phyloP scores from a whole-genome alignment of 1,140 invertebrate species.

The Scaptomyza hsui region DNA sequence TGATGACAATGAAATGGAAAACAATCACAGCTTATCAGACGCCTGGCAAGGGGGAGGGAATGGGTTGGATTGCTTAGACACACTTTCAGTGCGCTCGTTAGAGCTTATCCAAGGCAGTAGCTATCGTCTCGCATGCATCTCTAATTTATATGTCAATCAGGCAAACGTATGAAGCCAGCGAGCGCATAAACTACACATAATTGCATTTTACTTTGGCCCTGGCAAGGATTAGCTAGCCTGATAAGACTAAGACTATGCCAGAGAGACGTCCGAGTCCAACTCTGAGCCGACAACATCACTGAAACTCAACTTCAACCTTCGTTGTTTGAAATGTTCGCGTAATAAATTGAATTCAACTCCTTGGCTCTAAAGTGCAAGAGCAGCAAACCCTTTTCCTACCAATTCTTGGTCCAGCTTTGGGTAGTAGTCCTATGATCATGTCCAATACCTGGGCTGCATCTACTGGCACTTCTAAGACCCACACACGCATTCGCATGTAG shows the following conservation, averaged over 20 bases:
- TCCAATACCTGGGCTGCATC: constrained; percentile 43
- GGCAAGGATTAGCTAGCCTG: constrained; percentile 56
- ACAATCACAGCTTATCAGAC: constrained; percentile 68
- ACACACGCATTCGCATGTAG: constrained; percentile 53
- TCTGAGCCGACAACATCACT: constrained; percentile 11
- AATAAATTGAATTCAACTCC: constrained; percentile 80
- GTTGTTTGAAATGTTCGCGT: constrained; percentile 65
- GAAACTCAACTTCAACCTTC: constrained; percentile 73
- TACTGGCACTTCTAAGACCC: constrained; percentile 77
- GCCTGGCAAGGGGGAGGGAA: too few relatives aligned
- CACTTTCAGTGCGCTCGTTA: constrained; percentile 75
- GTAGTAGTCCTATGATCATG: constrained; percentile 36
- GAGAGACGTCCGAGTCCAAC: not conserved
- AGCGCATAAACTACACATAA: constrained; percentile 80
- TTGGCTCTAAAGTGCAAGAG: constrained; percentile 43
- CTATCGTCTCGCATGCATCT: constrained; percentile 79
- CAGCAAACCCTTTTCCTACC: constrained; percentile 32
- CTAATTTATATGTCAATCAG: constrained; percentile 81
- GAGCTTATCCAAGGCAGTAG: constrained; percentile 19
- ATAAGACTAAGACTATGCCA: constrained; percentile 61
- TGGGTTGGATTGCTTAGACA: not conserved
- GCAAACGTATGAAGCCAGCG: constrained; percentile 69
- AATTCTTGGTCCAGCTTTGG: not conserved
- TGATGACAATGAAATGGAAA: constrained; percentile 73
- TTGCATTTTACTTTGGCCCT: constrained; percentile 66